Conservation (phyloP, 2,888 invertebrate genomes). For the Lithophane leautieri region DNA sequence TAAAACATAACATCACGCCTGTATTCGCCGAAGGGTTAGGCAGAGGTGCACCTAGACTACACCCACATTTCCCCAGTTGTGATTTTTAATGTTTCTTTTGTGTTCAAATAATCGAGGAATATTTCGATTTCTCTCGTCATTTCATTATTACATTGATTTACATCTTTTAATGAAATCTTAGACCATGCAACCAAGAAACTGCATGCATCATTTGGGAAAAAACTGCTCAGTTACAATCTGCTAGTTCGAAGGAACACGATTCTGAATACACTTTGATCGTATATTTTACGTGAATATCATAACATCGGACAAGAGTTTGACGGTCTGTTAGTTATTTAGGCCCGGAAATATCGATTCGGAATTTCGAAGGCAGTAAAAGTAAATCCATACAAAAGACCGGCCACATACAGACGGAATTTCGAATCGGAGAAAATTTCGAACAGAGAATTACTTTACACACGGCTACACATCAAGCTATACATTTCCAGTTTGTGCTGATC, state of each 20-base stretch:
- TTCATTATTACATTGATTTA: constrained; percentile 5
- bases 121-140: not conserved
- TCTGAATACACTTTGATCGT: too few relatives aligned
- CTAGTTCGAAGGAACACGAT: not conserved
- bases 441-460: too few relatives aligned
- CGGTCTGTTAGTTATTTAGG: too few relatives aligned
- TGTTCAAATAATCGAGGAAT: not conserved
- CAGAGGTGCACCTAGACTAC: not conserved
- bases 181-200: constrained; percentile 11
- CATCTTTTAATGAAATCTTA: constrained; percentile 15
- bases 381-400: too few relatives aligned
- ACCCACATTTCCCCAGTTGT: not conserved
- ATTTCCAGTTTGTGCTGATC: too few relatives aligned
- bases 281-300: too few relatives aligned
- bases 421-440: too few relatives aligned
- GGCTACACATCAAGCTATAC: too few relatives aligned
- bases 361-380: too few relatives aligned
- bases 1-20: not conserved
- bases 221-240: not conserved
- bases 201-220: not conserved
- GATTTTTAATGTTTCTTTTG: not conserved
- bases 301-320: too few relatives aligned
- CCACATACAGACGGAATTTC: too few relatives aligned
- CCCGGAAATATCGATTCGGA: too few relatives aligned
- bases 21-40: not conserved